Percentiles rank a stretch among this genome's conserved stretches.
phyloP scores from a whole-genome alignment of 2,888 invertebrate species.

The Oxyscelio sp. region DNA sequence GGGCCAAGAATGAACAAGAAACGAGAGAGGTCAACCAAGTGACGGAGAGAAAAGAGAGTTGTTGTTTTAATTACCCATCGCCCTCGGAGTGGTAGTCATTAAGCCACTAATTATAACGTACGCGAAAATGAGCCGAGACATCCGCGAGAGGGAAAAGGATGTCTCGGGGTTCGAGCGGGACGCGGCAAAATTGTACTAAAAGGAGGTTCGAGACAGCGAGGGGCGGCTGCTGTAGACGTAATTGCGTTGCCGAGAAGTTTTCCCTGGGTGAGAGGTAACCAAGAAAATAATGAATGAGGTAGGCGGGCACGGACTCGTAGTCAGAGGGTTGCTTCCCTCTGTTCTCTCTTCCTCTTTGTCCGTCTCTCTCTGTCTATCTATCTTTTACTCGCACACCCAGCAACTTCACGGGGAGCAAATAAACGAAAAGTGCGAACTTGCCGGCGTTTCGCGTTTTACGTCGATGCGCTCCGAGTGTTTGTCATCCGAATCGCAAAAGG shows the following conservation, averaged over 20 bases:
- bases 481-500: conserved; percentile 45
- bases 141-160: conserved; percentile 75
- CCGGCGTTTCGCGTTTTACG: conserved; percentile 40
- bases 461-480: conserved; percentile 38
- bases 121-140: conserved; percentile 85
- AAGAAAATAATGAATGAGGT: conserved; percentile 88
- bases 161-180: conserved; percentile 42
- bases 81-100: conserved; percentile 86
- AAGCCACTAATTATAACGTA: conserved; percentile 88
- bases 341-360: too few relatives aligned
- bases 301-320: conserved; percentile 62
- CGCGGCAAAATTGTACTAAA: conserved; percentile 74
- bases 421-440: conserved; percentile 54
- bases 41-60: conserved; percentile 79
- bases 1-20: conserved; percentile 64
- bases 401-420: conserved; percentile 68
- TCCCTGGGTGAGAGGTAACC: conserved; percentile 86
- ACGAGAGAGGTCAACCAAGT: conserved; percentile 66
- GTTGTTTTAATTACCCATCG: conserved; percentile 88
- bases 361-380: too few relatives aligned
- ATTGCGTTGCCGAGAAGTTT: conserved; percentile 88
- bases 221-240: conserved; percentile 82
- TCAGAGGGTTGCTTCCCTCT: conserved; percentile 34
- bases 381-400: too few relatives aligned
- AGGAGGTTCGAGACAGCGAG: conserved; percentile 72